phyloP scores from a whole-genome alignment of 2,797 vertebrate species.

The Petrocephalus schoutedeni region DNA sequence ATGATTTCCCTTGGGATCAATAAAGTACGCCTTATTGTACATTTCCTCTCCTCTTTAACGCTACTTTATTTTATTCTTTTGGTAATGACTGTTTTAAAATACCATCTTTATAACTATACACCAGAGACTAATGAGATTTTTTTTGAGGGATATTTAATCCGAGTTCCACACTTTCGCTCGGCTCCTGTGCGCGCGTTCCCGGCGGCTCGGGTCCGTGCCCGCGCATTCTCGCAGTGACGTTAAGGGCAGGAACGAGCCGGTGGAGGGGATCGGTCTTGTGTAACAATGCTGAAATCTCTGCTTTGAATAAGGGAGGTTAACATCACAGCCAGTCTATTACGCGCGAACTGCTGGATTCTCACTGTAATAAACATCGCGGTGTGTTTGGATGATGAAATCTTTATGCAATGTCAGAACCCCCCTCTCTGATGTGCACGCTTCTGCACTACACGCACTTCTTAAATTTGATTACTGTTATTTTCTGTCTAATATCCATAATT shows the following conservation, averaged over 20 bases:
- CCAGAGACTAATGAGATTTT: neutral
- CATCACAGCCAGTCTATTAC: slow-evolving; percentile 34
- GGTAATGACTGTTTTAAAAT: neutral
- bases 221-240: neutral
- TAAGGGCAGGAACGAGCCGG: neutral
- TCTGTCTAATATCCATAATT: neutral
- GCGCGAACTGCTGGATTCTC: slow-evolving; percentile 39
- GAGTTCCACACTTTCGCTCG: neutral
- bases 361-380: slow-evolving; percentile 43
- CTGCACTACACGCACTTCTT: slow-evolving; percentile 10
- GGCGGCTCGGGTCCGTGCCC: neutral
- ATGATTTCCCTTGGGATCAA: neutral
- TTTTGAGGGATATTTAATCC: neutral
- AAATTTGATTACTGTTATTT: slow-evolving; percentile 11
- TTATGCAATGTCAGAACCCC: slow-evolving; percentile 47
- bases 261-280: slow-evolving; percentile 31
- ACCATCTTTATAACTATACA: neutral
- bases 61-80: neutral
- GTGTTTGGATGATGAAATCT: slow-evolving; percentile 53
- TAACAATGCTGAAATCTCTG: slow-evolving; percentile 43
- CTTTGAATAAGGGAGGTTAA: slow-evolving; percentile 29
- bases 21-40: neutral
- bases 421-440: slow-evolving; percentile 43
- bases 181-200: slow-evolving; percentile 2
- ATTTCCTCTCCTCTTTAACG: neutral